These are phyloP conservation scores for Brachypalpus laphriformis DNA, from an alignment of 2,888 invertebrate species.

Conservation along the genomic window DNA sequence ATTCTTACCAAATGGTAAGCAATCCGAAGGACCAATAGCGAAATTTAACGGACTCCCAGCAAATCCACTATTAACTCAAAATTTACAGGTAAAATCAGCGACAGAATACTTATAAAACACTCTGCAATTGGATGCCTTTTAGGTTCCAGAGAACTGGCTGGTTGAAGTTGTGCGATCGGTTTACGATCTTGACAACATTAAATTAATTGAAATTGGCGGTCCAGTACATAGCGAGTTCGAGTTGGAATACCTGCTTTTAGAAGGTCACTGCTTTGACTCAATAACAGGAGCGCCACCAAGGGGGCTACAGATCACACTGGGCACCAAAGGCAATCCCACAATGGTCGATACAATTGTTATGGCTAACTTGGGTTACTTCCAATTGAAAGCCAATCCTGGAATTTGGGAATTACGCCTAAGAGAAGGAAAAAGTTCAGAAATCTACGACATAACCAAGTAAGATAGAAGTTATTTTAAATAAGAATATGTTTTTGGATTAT, in stretches of 20 bases:
- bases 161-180: slow-evolving; percentile 96
- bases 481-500: neutral
- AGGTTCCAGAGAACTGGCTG: slow-evolving; percentile 97
- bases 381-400: slow-evolving; percentile 98
- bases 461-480: slow-evolving; percentile 41
- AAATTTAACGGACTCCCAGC: slow-evolving; percentile 95
- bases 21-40: slow-evolving; percentile 90
- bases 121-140: neutral
- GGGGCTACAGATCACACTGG: slow-evolving; percentile 97
- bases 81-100: slow-evolving; percentile 85
- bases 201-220: slow-evolving; percentile 95
- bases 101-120: slow-evolving; percentile 83
- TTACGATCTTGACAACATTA: slow-evolving; percentile 98
- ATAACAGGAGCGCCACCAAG: slow-evolving; percentile 95
- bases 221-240: slow-evolving; percentile 97
- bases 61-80: slow-evolving; percentile 95
- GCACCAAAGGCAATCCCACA: slow-evolving; percentile 90
- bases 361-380: slow-evolving; percentile 99
- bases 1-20: slow-evolving; percentile 88
- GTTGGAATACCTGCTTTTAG: slow-evolving; percentile 95
- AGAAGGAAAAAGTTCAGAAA: slow-evolving; percentile 96
- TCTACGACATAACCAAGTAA: slow-evolving; percentile 94
- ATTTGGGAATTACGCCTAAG: slow-evolving; percentile 95
- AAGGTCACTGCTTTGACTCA: slow-evolving; percentile 97
- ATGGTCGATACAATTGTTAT: slow-evolving; percentile 99